A percentile compares a stretch with the other conserved stretches of the same genome.
Conservation (phyloP, 23 tunicate species). For the Oikopleura dioica region DNA sequence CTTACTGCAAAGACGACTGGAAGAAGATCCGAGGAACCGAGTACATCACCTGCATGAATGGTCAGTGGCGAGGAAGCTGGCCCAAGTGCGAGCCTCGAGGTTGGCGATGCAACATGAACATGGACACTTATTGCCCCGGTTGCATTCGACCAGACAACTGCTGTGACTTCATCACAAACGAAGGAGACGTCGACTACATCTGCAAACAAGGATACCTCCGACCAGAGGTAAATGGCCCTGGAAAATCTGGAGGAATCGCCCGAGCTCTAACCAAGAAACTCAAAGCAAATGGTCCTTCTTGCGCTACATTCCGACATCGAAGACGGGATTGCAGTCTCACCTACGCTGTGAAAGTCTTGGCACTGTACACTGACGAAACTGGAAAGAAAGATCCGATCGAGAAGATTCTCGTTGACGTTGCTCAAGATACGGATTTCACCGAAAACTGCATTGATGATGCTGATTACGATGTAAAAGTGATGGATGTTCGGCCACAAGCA, state of each 20-base stretch:
- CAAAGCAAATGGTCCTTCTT: background rate
- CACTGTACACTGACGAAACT: background rate
- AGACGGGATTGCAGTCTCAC: background rate
- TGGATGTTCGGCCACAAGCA: background rate
- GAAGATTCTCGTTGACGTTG: background rate
- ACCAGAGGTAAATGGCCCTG: background rate
- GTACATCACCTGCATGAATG: background rate
- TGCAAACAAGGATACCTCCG: background rate
- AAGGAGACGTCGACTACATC: background rate
- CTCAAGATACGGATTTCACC: background rate
- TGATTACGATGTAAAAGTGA: background rate
- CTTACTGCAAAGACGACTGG: slow-evolving; percentile 15
- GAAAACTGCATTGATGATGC: background rate
- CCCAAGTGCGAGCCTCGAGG: background rate
- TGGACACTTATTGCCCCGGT: slow-evolving; percentile 5
- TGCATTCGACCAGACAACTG: background rate
- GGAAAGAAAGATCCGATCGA: background rate
- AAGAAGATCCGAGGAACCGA: background rate
- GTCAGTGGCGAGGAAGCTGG: background rate
- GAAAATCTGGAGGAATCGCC: background rate
- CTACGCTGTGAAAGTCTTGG: background rate
- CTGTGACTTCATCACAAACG: background rate
- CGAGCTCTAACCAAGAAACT: background rate
- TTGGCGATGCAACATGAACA: background rate
- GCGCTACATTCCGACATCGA: background rate